Conservation (phyloP, 1,140 invertebrate species). For the Xylocopa sonorina region DNA sequence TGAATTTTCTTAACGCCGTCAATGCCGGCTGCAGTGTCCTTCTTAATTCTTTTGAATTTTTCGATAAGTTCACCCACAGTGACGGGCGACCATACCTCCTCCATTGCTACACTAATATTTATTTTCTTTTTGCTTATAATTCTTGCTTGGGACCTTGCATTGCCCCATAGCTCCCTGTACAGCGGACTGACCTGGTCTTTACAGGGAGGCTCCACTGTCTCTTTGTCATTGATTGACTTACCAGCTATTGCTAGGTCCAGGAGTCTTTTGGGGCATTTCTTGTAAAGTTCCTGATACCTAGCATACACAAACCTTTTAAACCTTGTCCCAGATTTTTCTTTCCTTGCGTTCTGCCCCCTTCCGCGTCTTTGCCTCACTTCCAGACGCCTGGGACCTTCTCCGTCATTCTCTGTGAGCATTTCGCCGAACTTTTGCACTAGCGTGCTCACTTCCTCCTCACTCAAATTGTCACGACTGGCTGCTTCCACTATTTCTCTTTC, state of each 20-base stretch:
- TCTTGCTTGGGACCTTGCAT: not conserved
- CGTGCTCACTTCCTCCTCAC: too few species aligned
- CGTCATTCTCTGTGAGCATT: too few species aligned
- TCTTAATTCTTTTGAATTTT: not conserved
- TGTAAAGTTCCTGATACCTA: not conserved
- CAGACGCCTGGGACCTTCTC: too few species aligned
- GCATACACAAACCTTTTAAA: not conserved
- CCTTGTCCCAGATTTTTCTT: not conserved
- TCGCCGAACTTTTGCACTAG: too few species aligned
- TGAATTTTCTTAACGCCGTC: not conserved
- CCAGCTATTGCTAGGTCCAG: not conserved
- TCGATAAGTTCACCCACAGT: not conserved
- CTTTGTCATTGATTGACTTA: not conserved
- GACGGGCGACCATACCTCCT: not conserved
- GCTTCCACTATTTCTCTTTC: too few species aligned
- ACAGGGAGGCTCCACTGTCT: not conserved
- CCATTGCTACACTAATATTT: not conserved
- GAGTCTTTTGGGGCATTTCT: not conserved
- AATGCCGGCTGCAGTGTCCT: not conserved
- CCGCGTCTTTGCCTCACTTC: too few species aligned
- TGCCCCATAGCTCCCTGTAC: not conserved
- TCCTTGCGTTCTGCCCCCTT: too few species aligned
- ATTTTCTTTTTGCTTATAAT: not conserved
- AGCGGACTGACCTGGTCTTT: not conserved
- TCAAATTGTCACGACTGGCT: too few species aligned